Evolutionary conservation across 2,113 vertebrate species (phyloP), one percentile per base, ranked within the genome.

Genomic region (Campylorhamphus procurvoides): DNA sequence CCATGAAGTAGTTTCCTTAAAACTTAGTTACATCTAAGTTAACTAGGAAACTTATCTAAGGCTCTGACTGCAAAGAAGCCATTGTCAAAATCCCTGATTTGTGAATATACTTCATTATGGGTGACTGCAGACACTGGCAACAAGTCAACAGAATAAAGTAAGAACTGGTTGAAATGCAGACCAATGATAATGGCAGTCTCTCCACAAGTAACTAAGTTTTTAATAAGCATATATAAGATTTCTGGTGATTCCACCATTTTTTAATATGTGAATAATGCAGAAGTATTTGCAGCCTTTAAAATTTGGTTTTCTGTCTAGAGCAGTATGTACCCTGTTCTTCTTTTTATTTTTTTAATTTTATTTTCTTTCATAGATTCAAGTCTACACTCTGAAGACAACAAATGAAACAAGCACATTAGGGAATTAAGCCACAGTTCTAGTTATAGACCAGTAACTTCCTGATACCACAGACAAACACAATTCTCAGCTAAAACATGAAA

Each of bases 361-460:
- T 6, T 20, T 49, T n/a, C 1, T 9, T 2, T 37, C 3, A 4
- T 37, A 10, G 4, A 23, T 74, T 31, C 6, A 37, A 46, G 10
- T 3, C 14, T 83, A 11, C 20, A 16, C 2, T 39, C 35, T 64
- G 55, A 33, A 28, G 6, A 49, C 7, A 58, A 19, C 18, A 58
- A 53, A 37, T 39, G 46, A 37, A 86, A 50, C 2, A 46, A 44
- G 24, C 5, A 44, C 3, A 23, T 31, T 42, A 18, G 8, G 2
- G 3, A 42, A 33, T 47, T 27, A 87, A 90, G 22, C 12, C 8
- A 52, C 6, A 19, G 7, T 9, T 29, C 31, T 62, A 50, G n/a
- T 2, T n/a, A 24, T 42, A 12, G 10, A 33, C 2, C 14, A 31
- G 4, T 29, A 50, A 15, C 17, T 74, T 83, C 4, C 3, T 27